Conservation (phyloP, 2,888 invertebrate species). For the Asteroscopus sphinx region DNA sequence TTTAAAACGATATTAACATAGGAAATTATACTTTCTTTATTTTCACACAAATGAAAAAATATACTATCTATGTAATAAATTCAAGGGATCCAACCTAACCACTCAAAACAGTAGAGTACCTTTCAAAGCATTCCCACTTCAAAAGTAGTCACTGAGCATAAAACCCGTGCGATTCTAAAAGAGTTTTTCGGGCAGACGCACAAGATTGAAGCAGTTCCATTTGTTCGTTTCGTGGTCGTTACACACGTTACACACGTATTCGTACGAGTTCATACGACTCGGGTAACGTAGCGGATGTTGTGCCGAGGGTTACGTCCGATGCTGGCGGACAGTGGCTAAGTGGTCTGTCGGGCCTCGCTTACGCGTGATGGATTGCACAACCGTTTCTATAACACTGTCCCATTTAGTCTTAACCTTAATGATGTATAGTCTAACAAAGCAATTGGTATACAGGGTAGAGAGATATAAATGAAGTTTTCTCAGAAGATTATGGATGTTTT, state of each 20-base stretch:
- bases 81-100: not conserved
- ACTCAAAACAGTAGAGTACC: conserved; percentile 1
- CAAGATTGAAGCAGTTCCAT: conserved; percentile 63
- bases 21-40: too few relatives aligned
- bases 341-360: conserved; percentile 81
- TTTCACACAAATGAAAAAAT: too few relatives aligned
- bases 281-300: conserved; percentile 66
- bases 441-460: too few relatives aligned
- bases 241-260: conserved; percentile 60
- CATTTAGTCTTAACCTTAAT: conserved; percentile 73
- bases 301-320: conserved; percentile 70
- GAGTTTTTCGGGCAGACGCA: conserved; percentile 24
- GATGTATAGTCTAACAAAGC: too few relatives aligned
- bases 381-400: conserved; percentile 72
- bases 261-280: conserved; percentile 37
- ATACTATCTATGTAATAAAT: too few relatives aligned
- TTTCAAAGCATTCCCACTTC: not conserved
- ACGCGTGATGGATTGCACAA: conserved; percentile 81
- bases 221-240: conserved; percentile 64
- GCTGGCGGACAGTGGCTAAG: conserved; percentile 81
- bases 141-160: conserved; percentile 12
- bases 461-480: too few relatives aligned
- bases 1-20: too few relatives aligned
- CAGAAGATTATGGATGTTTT: too few relatives aligned
- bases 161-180: conserved; percentile 13